These are phyloP conservation scores for Gobionotothen gibberifrons DNA, from an alignment of 2,797 vertebrate genomes.

Conservation along the genomic window DNA sequence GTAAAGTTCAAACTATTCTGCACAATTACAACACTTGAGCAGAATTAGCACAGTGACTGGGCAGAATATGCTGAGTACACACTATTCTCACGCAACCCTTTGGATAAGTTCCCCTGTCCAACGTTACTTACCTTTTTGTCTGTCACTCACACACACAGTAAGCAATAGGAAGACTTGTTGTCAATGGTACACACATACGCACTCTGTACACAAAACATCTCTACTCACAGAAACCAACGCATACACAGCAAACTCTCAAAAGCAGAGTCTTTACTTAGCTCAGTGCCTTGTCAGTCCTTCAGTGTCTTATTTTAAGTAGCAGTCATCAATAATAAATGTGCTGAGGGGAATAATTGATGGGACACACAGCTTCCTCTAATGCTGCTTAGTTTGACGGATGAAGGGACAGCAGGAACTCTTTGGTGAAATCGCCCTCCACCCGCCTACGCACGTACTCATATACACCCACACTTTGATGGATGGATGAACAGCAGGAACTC, in stretches of 20 bases:
- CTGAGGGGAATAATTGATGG: conserved; percentile 83
- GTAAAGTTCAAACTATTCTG: not conserved
- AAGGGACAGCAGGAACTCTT: conserved; percentile 72
- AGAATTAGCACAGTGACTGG: conserved; percentile 7
- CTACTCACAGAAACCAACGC: conserved; percentile 3
- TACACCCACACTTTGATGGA: conserved; percentile 71
- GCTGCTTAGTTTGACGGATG: conserved; percentile 79
- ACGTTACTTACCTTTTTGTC: conserved; percentile 33
- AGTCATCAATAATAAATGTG: conserved; percentile 80
- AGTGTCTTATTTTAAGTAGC: conserved; percentile 81
- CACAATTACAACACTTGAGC: conserved; percentile 2
- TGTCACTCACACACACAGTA: conserved; percentile 25
- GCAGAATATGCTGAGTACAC: not conserved
- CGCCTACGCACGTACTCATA: conserved; percentile 48
- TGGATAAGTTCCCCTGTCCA: conserved; percentile 25
- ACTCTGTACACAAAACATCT: conserved; percentile 7
- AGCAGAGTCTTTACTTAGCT: conserved; percentile 60
- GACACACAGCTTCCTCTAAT: conserved; percentile 79
- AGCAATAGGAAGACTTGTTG: conserved; percentile 4
- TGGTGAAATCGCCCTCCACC: conserved; percentile 54
- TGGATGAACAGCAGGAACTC: conserved; percentile 65
- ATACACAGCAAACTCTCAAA: conserved; percentile 29
- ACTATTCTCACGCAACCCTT: not conserved
- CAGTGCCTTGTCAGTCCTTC: conserved; percentile 73
- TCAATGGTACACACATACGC: not conserved